Conservation (phyloP, 2,113 vertebrate species). For the Aphyosemion australe region DNA sequence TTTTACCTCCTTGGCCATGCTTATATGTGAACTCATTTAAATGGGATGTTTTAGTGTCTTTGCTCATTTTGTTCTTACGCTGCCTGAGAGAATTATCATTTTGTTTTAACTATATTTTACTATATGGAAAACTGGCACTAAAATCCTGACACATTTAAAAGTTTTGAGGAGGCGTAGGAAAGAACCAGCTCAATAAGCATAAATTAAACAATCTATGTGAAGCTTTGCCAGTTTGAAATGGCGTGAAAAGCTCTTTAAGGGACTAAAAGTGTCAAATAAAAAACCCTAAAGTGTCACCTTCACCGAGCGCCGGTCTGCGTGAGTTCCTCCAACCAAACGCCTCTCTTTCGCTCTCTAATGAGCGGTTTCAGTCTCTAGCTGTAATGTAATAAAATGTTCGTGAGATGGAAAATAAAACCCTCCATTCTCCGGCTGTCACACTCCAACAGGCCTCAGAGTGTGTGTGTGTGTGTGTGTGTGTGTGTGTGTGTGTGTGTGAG, state of each 20-base stretch:
- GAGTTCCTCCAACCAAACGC: constrained; percentile 32
- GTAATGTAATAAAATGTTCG: constrained; percentile 40
- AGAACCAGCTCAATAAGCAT: constrained; percentile 1
- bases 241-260: constrained; percentile 26
- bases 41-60: too few relatives aligned
- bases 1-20: too few relatives aligned
- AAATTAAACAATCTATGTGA: constrained; percentile 1
- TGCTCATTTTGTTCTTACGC: too few relatives aligned
- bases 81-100: too few relatives aligned
- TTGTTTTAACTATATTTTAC: too few relatives aligned
- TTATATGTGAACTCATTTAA: too few relatives aligned
- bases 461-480: constrained; percentile 6
- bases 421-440: constrained; percentile 43
- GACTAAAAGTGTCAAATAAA: constrained; percentile 24
- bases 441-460: neutral
- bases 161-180: too few relatives aligned
- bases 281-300: constrained; percentile 32
- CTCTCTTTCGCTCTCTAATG: constrained; percentile 43
- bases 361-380: constrained; percentile 29
- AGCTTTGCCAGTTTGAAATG: constrained; percentile 1
- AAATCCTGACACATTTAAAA: too few relatives aligned
- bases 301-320: constrained; percentile 1
- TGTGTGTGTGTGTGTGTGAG: neutral
- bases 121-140: too few relatives aligned
- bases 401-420: constrained; percentile 51